Conservation (phyloP, 2,113 vertebrate genomes). For the Anarhynchus alexandrinus region DNA sequence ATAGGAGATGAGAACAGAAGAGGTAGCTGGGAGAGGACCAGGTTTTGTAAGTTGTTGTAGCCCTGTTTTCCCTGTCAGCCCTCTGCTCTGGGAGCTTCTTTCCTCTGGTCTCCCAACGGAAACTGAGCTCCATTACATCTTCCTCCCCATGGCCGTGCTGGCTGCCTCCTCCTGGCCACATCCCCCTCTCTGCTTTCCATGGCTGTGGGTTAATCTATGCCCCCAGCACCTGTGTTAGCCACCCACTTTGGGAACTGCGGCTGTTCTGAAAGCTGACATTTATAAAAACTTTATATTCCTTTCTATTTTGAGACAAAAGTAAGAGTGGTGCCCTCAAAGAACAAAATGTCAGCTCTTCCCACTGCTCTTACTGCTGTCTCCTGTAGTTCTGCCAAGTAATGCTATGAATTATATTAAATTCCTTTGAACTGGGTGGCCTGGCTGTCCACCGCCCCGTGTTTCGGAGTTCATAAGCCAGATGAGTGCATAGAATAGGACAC, state of each 20-base stretch:
- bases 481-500: background rate
- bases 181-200: background rate
- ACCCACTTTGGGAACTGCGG: background rate
- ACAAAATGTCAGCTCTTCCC: background rate
- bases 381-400: background rate
- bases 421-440: background rate
- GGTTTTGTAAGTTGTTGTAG: background rate
- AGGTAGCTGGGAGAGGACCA: background rate
- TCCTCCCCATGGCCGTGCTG: rapidly evolving
- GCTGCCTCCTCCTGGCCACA: background rate
- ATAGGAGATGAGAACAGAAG: background rate
- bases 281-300: background rate
- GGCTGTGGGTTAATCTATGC: background rate
- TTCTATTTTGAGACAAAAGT: background rate
- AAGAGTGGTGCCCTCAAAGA: background rate
- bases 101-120: background rate
- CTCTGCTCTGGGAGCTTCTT: background rate
- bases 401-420: background rate
- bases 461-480: background rate
- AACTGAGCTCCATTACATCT: background rate
- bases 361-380: background rate
- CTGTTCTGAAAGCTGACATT: background rate
- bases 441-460: background rate
- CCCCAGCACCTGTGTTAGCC: background rate
- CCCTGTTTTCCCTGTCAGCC: background rate